Base-by-base conservation (phyloP, 2,113 vertebrate species). In the Phyllostomus discolor region DNA sequence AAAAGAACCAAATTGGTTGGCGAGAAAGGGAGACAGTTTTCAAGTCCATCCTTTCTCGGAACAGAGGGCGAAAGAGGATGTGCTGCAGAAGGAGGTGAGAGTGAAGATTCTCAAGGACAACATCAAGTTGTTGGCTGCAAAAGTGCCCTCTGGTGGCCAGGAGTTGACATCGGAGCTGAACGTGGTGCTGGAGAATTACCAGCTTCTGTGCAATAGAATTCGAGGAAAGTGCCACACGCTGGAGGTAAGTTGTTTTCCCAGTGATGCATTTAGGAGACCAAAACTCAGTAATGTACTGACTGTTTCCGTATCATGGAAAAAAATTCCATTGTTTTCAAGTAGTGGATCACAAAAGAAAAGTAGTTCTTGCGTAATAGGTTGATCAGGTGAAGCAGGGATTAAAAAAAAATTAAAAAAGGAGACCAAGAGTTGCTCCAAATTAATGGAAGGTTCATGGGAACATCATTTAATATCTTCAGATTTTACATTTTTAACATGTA, bases 21-120 rank as follows among this genome's bases (percentile, higher is more conserved):
- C 57, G 79, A 83, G 35, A 84, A 38, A 76, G 20, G 66, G 20
- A 72, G 26, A 62, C 10, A 0, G 7, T 75, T 62, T 85, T 96
- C 35, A 90, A 90, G 1, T 80, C 85, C 35, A n/a, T 92, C 0
- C 0, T 95, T 84, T 96, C 67, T 96, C 95, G 95, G 80, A 90
- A 28, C 98, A 99, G 99, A 99, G 99, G 96, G 99, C 99, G 0
- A 99, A 99, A 98, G 99, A 99, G 98, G 99, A 99, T 11, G 99
- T 99, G 98, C 90, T 99, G 38, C 99, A 99, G 99, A 99, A 99
- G 75, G 99, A 99, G 97, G 99, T 99, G 98, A 98, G 99, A 76
- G 99, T 99, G 98, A 99, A 99, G 98, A 99, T 99, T 97, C 98
- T 99, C 90, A 99, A 99, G 98, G 99, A 99, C 98, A 99, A 98